Percentiles rank a stretch among this genome's conserved stretches.
phyloP scores from a whole-genome alignment of 2,797 vertebrate genomes.

The Pitangus sulphuratus region DNA sequence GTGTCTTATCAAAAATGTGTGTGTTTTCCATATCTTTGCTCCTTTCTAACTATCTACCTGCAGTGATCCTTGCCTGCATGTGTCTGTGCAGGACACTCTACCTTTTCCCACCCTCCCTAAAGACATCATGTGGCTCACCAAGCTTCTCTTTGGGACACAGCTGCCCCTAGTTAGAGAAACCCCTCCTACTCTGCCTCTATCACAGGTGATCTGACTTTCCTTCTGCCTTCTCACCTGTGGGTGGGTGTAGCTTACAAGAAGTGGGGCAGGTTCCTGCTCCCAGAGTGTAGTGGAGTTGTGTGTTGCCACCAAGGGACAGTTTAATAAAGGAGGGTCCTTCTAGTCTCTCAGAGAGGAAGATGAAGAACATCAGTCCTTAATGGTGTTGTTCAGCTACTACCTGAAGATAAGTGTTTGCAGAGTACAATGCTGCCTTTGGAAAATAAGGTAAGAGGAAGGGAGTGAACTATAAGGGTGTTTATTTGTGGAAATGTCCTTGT shows the following conservation, averaged over 20 bases:
- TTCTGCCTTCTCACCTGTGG: neutral
- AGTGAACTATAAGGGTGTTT: neutral
- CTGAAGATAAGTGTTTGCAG: neutral
- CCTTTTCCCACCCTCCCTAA: neutral
- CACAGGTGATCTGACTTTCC: neutral
- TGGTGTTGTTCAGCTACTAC: neutral
- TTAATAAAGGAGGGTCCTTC: too few relatives aligned
- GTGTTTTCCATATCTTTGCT: neutral
- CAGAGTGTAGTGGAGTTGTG: neutral
- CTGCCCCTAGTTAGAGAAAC: neutral
- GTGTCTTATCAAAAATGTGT: accelerated
- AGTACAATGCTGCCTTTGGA: neutral
- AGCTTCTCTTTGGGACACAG: neutral
- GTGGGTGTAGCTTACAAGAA: neutral
- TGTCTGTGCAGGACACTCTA: neutral
- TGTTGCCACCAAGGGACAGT: accelerated
- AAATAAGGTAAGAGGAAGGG: neutral
- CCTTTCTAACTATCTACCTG: neutral
- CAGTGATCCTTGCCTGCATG: neutral
- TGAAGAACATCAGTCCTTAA: neutral
- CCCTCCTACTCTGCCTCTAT: neutral
- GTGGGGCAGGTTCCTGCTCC: accelerated
- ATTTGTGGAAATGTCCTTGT: neutral
- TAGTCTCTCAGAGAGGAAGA: neutral
- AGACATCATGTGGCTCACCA: neutral